Percentiles rank a stretch among this genome's conserved stretches.
Conservation (phyloP, 2,888 invertebrate genomes). For the Panzeria rudis region DNA sequence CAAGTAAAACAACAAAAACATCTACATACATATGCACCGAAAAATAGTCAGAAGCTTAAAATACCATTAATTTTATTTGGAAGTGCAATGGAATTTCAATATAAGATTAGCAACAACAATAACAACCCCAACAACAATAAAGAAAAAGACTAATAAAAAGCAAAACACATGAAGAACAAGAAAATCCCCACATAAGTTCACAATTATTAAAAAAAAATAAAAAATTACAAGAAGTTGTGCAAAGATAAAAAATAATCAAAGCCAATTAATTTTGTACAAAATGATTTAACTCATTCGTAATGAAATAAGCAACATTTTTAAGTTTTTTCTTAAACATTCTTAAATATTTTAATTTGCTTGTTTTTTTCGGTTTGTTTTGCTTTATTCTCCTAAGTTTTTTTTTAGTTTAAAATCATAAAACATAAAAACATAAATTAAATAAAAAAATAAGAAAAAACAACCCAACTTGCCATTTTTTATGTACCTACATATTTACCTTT, state of each 20-base stretch:
- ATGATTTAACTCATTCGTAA: slow-evolving; percentile 39
- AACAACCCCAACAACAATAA: slow-evolving; percentile 37
- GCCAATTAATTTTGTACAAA: background rate
- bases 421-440: background rate
- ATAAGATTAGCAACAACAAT: slow-evolving; percentile 55
- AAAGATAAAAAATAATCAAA: background rate
- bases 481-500: slow-evolving; percentile 8
- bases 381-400: background rate
- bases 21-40: background rate
- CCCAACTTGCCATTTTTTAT: slow-evolving; percentile 32
- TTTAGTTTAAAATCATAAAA: slow-evolving; percentile 11
- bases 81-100: slow-evolving; percentile 69
- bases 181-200: slow-evolving; percentile 24
- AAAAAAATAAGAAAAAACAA: no score
- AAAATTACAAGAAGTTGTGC: slow-evolving; percentile 2
- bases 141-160: slow-evolving; percentile 52
- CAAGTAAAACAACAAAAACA: slow-evolving; percentile 10
- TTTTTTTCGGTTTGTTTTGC: slow-evolving; percentile 23
- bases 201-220: slow-evolving; percentile 6
- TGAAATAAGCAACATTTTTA: slow-evolving; percentile 4
- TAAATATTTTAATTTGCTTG: slow-evolving; percentile 1
- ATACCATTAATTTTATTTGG: slow-evolving; percentile 33
- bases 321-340: slow-evolving; percentile 2
- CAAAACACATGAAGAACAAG: slow-evolving; percentile 32
- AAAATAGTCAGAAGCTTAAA: slow-evolving; percentile 26